Evolutionary conservation across 1,140 invertebrate species (phyloP), one percentile per base, ranked within the genome.

Genomic region (Penaeus vannamei): DNA sequence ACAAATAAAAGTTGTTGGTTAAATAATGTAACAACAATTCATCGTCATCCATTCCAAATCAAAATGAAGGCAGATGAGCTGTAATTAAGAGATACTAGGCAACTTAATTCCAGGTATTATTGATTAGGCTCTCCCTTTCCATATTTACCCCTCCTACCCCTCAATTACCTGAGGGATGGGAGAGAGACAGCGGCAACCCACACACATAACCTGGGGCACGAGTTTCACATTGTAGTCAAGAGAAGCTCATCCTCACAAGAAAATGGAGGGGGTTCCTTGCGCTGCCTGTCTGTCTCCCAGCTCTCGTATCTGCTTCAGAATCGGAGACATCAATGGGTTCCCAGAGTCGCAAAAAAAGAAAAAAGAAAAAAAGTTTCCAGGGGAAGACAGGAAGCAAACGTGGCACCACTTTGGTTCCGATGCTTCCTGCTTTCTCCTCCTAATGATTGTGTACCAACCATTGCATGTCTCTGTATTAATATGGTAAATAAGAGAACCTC

Each of bases 1-100:
- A 85, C 84, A 90, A 80, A 85, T 90, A 90, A 86, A 90, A 90
- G 79, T 90, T 90, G 88, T 90, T 89, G 69, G 87, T 84, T 89
- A 89, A 84, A 89, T 89, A 89, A 82, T 81, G 80, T 87, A 81
- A 89, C 87, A 89, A 89, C 82, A 85, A 89, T 89, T 89, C 87
- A 89, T 87, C 77, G 87, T 89, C 87, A 89, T 89, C 87, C 87
- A 89, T 89, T 89, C 87, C 87, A 84, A 89, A 89, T 89, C 87
- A 89, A 89, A 89, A 89, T 89, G 87, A 89, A 89, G 87, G 87
- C 87, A 89, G 87, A 89, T 79, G 87, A 89, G 64, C 87, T 89
- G 87, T 89, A 89, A 89, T 89, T 88, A 84, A 66, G 72, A 87
- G 79, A 87, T 87, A 84, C 87, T 89, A 89, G 87, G 84, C 87